phyloP scores from a whole-genome alignment of 2,888 invertebrate genomes.

The Prosopocoilus inquinatus region DNA sequence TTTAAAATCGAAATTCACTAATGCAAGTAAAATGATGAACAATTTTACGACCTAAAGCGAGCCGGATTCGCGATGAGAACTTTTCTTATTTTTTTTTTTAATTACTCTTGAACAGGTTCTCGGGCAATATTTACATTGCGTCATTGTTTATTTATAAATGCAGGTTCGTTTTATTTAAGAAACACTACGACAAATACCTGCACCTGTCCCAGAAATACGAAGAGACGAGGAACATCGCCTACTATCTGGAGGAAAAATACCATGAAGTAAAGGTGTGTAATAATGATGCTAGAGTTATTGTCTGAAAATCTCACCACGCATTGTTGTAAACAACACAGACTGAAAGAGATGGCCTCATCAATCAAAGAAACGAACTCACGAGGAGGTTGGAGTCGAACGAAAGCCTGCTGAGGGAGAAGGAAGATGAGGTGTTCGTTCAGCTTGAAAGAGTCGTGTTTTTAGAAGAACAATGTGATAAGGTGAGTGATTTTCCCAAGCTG shows the following conservation, averaged over 20 bases:
- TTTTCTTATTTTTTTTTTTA: too few relatives aligned
- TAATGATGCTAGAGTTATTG: too few relatives aligned
- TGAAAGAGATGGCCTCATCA: constrained; percentile 58
- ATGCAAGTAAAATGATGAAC: too few relatives aligned
- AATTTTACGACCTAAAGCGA: too few relatives aligned
- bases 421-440: constrained; percentile 61
- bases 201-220: constrained; percentile 62
- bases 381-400: constrained; percentile 57
- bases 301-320: background rate
- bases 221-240: constrained; percentile 60
- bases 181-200: constrained; percentile 63
- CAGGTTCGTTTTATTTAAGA: constrained; percentile 63
- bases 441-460: constrained; percentile 58
- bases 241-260: constrained; percentile 63
- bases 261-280: constrained; percentile 62
- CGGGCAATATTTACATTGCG: too few relatives aligned
- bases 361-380: constrained; percentile 53
- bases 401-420: constrained; percentile 57
- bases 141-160: constrained; percentile 30
- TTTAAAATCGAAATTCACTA: too few relatives aligned
- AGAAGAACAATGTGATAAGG: constrained; percentile 60
- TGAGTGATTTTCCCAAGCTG: constrained; percentile 27
- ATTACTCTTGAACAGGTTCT: too few relatives aligned
- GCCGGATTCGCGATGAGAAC: too few relatives aligned
- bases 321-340: constrained; percentile 44